Evolutionary conservation across 1,140 invertebrate genomes (phyloP).

Genomic region (Drosophila tropicalis): DNA sequence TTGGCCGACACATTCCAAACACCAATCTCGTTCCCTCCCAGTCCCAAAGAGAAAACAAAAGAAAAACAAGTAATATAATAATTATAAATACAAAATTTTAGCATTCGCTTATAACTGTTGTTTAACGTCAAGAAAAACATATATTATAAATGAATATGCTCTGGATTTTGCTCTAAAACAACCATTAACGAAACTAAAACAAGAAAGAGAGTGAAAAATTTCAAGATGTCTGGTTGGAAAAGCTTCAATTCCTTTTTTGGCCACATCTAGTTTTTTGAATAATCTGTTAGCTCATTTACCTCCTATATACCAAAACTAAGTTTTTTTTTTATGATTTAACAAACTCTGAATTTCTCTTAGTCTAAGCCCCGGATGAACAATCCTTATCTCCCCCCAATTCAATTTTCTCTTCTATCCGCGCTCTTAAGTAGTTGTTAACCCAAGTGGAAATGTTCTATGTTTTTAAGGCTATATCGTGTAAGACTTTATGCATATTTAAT

Average conservation of each 20-base stretch:
- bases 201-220: constrained; percentile 1
- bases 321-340: constrained; percentile 57
- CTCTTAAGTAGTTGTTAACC: constrained; percentile 54
- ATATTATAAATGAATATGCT: constrained; percentile 50
- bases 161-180: constrained; percentile 49
- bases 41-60: constrained; percentile 37
- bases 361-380: constrained; percentile 36
- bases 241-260: constrained; percentile 56
- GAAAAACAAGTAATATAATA: constrained; percentile 22
- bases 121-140: constrained; percentile 38
- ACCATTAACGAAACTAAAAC: constrained; percentile 24
- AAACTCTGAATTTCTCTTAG: constrained; percentile 46
- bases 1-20: constrained; percentile 10
- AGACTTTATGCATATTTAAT: constrained; percentile 67
- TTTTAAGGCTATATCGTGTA: constrained; percentile 65
- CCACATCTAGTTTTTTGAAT: constrained; percentile 15
- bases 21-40: background rate
- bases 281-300: background rate
- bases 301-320: constrained; percentile 28
- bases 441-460: constrained; percentile 45
- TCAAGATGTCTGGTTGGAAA: constrained; percentile 36
- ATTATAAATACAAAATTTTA: constrained; percentile 29
- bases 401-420: background rate
- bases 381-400: background rate
- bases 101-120: constrained; percentile 71